phyloP scores from a whole-genome alignment of 2,113 vertebrate species.

The Clarias magur region DNA sequence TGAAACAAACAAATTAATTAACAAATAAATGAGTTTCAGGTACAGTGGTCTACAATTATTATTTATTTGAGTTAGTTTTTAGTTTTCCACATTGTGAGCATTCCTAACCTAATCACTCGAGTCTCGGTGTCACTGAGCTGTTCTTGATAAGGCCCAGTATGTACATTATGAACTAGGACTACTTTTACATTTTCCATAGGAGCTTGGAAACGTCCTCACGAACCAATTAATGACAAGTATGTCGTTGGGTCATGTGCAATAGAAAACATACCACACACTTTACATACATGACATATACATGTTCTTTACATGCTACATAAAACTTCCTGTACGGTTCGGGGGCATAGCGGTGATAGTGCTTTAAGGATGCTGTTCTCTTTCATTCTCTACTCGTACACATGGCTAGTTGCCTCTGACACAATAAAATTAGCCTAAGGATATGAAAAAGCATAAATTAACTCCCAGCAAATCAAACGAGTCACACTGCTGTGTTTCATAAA shows the following conservation, averaged over 20 bases:
- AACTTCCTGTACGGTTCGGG: background rate
- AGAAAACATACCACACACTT: background rate
- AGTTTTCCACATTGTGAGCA: background rate
- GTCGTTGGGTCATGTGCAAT: background rate
- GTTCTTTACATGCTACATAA: background rate
- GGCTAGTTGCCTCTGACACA: background rate
- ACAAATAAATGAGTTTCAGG: too few species aligned
- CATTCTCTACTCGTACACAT: background rate
- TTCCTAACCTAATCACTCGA: background rate
- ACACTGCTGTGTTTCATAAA: constrained; percentile 1
- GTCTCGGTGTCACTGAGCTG: background rate
- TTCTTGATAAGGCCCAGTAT: background rate
- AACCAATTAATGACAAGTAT: background rate
- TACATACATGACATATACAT: too few species aligned
- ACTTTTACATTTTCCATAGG: background rate
- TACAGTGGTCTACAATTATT: background rate
- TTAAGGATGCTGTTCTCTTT: background rate
- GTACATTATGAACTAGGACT: background rate
- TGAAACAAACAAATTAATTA: too few species aligned
- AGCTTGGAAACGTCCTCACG: background rate
- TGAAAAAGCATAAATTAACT: background rate
- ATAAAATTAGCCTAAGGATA: constrained; percentile 12
- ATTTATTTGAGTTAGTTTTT: background rate
- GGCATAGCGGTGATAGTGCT: background rate
- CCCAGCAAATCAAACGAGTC: background rate